Evolutionary conservation across 2,797 vertebrate genomes (phyloP).

Genomic region (Malacoraja senta): DNA sequence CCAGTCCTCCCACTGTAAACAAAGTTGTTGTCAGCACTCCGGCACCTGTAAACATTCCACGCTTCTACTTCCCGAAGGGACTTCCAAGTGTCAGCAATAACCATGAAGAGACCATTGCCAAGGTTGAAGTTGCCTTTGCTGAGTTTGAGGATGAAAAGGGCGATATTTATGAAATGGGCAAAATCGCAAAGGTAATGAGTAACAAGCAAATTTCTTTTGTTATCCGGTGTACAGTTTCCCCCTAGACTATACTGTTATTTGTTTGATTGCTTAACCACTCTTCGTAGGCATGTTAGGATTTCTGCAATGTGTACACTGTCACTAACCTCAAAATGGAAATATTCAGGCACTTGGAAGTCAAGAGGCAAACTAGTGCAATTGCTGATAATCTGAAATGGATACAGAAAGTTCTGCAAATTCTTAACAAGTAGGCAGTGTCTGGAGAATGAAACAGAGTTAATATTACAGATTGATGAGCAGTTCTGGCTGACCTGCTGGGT

Average conservation of each 20-base stretch:
- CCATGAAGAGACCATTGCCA: conserved; percentile 74
- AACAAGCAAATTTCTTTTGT: not conserved
- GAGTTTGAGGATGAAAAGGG: conserved; percentile 88
- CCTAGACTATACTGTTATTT: not conserved
- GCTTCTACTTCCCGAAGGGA: conserved; percentile 94
- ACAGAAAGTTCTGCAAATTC: no score
- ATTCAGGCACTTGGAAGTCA: not conserved
- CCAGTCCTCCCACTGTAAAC: conserved; percentile 56
- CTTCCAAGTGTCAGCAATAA: conserved; percentile 70
- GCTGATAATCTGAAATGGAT: no score
- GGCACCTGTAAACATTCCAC: conserved; percentile 93
- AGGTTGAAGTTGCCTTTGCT: conserved; percentile 73
- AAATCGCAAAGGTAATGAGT: conserved; percentile 81
- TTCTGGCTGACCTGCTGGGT: no score
- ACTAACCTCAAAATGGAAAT: not conserved
- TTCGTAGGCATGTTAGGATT: not conserved
- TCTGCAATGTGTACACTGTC: not conserved
- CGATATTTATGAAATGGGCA: conserved; percentile 88
- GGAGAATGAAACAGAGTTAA: no score
- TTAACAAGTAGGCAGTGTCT: no score
- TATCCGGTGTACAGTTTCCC: not conserved
- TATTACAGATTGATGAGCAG: no score
- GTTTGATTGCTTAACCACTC: not conserved
- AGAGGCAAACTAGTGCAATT: no score
- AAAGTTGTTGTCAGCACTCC: conserved; percentile 64